Conservation (phyloP, 2,888 invertebrate species). For the Heliconius ismenius region DNA sequence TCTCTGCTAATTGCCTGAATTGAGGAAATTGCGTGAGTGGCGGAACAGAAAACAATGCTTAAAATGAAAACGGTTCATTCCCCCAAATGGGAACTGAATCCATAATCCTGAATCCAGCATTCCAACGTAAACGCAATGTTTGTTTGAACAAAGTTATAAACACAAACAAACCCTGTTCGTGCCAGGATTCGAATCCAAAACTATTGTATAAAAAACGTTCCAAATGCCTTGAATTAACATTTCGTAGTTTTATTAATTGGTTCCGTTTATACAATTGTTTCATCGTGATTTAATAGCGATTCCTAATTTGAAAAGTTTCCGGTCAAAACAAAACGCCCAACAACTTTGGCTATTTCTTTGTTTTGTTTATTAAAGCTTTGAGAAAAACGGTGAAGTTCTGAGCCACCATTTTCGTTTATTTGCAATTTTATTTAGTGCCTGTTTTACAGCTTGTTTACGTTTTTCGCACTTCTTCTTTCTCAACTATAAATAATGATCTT, state of each 20-base stretch:
- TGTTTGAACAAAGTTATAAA: too few species aligned
- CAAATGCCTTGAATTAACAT: too few species aligned
- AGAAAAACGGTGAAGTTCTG: constrained; percentile 65
- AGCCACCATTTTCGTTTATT: constrained; percentile 68
- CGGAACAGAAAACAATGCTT: background rate
- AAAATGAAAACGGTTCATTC: background rate
- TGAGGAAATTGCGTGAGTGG: background rate
- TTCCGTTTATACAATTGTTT: constrained; percentile 38
- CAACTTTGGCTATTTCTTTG: constrained; percentile 68
- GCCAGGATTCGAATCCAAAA: background rate
- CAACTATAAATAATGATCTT: constrained; percentile 1
- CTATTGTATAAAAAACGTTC: background rate
- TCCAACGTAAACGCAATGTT: too few species aligned
- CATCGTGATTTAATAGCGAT: constrained; percentile 37
- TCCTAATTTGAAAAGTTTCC: constrained; percentile 55
- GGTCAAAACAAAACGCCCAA: constrained; percentile 56
- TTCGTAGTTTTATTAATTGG: constrained; percentile 32
- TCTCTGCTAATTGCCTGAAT: background rate
- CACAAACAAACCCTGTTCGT: background rate
- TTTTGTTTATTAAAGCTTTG: constrained; percentile 71
- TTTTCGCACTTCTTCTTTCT: constrained; percentile 22
- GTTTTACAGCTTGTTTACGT: constrained; percentile 64
- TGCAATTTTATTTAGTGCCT: constrained; percentile 67
- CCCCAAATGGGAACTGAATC: background rate
- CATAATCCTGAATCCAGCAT: too few species aligned